phyloP scores from a whole-genome alignment of 2,888 invertebrate species.

The Lepidocyrtinus sp. region DNA sequence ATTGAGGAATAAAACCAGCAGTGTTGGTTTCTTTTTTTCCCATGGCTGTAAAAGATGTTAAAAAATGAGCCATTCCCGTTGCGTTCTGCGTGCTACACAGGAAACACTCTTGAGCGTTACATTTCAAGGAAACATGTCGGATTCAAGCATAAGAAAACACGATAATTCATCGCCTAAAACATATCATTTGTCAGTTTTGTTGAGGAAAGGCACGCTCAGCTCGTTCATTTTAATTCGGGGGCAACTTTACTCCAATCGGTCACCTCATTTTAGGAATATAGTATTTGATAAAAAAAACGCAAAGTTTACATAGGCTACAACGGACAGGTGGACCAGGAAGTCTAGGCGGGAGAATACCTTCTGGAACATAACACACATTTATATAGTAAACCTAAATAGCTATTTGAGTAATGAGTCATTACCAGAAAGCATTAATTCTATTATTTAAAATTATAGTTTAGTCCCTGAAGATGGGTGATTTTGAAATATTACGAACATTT shows the following conservation, averaged over 20 bases:
- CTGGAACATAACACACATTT: constrained; percentile 61
- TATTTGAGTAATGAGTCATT: neutral
- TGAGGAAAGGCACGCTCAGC: neutral
- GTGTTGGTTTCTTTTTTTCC: too few relatives aligned
- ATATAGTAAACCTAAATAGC: constrained; percentile 7
- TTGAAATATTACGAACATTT: too few relatives aligned
- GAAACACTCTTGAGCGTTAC: neutral
- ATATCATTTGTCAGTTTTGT: constrained; percentile 1
- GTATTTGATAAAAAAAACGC: neutral
- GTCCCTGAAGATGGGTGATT: too few relatives aligned
- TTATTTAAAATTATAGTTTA: neutral
- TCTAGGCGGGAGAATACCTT: constrained; percentile 70
- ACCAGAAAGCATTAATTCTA: neutral
- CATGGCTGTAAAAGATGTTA: too few relatives aligned
- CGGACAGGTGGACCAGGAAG: constrained; percentile 78
- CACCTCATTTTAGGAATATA: neutral
- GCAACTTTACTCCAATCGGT: neutral
- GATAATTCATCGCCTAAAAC: neutral
- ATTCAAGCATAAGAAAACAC: neutral
- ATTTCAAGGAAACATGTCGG: neutral
- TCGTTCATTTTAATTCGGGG: neutral
- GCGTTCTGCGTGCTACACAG: too few relatives aligned
- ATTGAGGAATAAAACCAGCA: neutral
- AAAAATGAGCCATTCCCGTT: too few relatives aligned
- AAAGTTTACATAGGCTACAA: constrained; percentile 73